Evolutionary conservation across 1,140 invertebrate species (phyloP).

Genomic region (Cylas formicarius): DNA sequence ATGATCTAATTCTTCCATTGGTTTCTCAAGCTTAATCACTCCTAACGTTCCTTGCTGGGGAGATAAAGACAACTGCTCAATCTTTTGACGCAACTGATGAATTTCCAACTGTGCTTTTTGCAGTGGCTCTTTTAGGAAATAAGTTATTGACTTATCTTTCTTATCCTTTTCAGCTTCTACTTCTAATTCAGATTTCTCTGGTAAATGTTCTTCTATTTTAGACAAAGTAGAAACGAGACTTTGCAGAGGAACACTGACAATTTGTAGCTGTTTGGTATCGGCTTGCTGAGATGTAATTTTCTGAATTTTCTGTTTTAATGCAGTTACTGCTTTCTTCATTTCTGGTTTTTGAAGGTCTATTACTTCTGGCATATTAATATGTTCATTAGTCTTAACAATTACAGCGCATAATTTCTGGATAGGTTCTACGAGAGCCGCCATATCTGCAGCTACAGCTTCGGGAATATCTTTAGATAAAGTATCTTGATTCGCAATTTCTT

Average conservation of each 20-base stretch:
- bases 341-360: not conserved
- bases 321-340: constrained; percentile 9
- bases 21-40: constrained; percentile 9
- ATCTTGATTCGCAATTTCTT: not conserved
- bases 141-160: constrained; percentile 7
- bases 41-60: constrained; percentile 6
- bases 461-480: not conserved
- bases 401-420: constrained; percentile 8
- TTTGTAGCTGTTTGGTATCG: constrained; percentile 9
- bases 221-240: not conserved
- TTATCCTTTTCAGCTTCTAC: no score
- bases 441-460: not conserved
- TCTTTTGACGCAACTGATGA: constrained; percentile 4
- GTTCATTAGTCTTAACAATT: constrained; percentile 7
- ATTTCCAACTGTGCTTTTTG: constrained; percentile 3
- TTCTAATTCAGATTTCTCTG: not conserved
- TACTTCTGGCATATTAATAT: constrained; percentile 4
- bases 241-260: constrained; percentile 4
- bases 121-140: constrained; percentile 5
- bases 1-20: constrained; percentile 1
- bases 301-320: constrained; percentile 9
- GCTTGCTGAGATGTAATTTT: constrained; percentile 6
- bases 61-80: not conserved
- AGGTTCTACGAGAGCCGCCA: not conserved
- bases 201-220: constrained; percentile 2